Evolutionary conservation across 2,888 invertebrate species (phyloP), one percentile per base, ranked within the genome.

Genomic region (Brenthis daphne): DNA sequence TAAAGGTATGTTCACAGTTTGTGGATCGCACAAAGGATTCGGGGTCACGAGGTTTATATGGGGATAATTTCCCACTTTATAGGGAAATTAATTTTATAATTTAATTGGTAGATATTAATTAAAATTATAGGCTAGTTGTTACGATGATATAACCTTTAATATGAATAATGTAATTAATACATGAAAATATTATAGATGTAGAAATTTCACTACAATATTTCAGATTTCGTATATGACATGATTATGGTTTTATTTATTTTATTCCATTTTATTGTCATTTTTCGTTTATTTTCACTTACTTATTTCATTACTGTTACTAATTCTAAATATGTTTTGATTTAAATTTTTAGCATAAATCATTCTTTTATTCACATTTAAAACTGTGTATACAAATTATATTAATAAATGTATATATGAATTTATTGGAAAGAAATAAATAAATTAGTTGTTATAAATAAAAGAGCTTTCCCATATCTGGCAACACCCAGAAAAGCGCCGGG

Each of bases 1-100:
- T 76, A 69, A 81, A 84, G 83, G 84, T 82, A 85, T 81, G 82
- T 82, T 83, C 81, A 79, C 84, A 85, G 83, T 83, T 85, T 82
- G 84, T 79, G 78, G 79, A 85, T 83, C 80, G 81, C 83, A 87
- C 86, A 87, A 89, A 87, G 87, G 85, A 85, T 85, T 82, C 78
- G 80, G 85, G 83, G 83, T 83, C 83, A 80, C 79, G 75, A 76
- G 77, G 77, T 69, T 76, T 73, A 71, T 33, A 67, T 20, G 69
- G 79, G 77, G 70, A 74, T 77, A 79, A 77, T 78, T 58, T 60
- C 78, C 87, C 84, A 13, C 6, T 58, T 75, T 77, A 72, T 61
- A 11, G 77, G 87, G 82, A 75, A 74, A 75, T 73, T 75, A 69
- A 57, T 61, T 6, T 2, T 11, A 51, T 12, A 47, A 20, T 37